Evolutionary conservation across 2,888 invertebrate species (phyloP), one percentile per base, ranked within the genome.

Genomic region (Drosophila mercatorum): DNA sequence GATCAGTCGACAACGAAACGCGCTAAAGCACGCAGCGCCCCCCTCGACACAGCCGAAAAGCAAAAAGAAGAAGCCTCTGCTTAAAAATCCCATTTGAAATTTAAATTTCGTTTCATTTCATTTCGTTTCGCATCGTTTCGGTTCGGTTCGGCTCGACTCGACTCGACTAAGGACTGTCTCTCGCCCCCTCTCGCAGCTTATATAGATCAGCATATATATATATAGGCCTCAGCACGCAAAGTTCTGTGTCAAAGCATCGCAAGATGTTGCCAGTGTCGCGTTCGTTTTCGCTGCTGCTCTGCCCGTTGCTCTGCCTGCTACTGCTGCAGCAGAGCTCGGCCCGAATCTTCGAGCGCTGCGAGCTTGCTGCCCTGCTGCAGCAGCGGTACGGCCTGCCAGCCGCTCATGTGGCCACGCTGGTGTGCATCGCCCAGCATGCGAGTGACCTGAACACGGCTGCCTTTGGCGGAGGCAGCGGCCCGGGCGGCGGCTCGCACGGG

Each of bases 391-490:
- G 94, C n/a, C 90, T 95, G n/a, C 92, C 93, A 0, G 90, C 91
- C 6, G 92, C 94, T 8, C 93, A 94, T 78, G 90, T 95, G 44
- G 93, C 95, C 49, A 94, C 94, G 8, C 94, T 95, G 95, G 95
- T 96, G 43, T 96, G 96, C 93, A 95, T 96, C 80, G 96, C 96
- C 8, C 94, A 94, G 88, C 95, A 95, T 91, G 95, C 96, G 6
- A 94, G 95, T 55, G 85, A 81, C 46, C 95, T 95, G 88, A 95
- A 96, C 90, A 96, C 96, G 8, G 93, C 94, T 7, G 95, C 95
- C 5, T 94, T 94, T 72, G 94, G 94, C 57, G 93, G 94, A 64
- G 93, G 94, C 74, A 68, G 73, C 26, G 70, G 85, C 4, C 78
- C 78, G 2, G 95, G 95, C 76, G 89, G 89, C 10, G 94, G 95